Base-by-base conservation (phyloP, 1,140 invertebrate species). In the Teleogryllus occipitalis region DNA sequence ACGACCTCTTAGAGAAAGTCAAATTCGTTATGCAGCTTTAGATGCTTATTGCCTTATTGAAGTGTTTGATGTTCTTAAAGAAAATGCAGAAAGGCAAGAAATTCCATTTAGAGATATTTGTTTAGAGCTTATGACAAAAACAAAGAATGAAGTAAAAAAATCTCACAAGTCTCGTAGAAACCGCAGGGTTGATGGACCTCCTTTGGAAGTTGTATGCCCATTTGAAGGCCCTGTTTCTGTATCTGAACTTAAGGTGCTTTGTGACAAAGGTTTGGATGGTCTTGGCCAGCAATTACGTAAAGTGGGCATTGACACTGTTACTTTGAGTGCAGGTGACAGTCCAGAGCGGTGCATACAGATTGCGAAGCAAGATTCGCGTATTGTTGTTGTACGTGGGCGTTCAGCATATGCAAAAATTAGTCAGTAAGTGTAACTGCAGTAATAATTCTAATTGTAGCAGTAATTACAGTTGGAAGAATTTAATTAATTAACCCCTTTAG, bases 11-110 rank as follows among this genome's bases (percentile, higher is more conserved):
- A 86, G 94, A 79, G 84, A 89, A 73, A 89, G 89, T 79, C 95
- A 97, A 87, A 89, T 95, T 47, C 84, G 86, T 81, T 97, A 97
- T 89, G 95, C 94, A 80, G 94, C 94, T 47, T 83, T 95, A 47
- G 94, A 96, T 88, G 93, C 94, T 7, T 92, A 90, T 87, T 94
- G 94, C 82, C 86, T 96, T 15, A 82, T 96, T 79, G 89, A 95
- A 86, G 86, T 95, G 72, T 95, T 93, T 87, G 87, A 92, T 47
- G 85, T 88, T 3, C 81, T 93, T 8, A 86, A 84, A 80, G 75
- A 82, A 72, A 85, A 87, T 81, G 91, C 89, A 84, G 79, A 85
- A 76, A 81, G 86, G 78, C 86, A 87, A 81, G 82, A 85, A 10
- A 89, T 92, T 78, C 88, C 89, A 21, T 91, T 93, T 84, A 85